These are phyloP conservation scores for Corapipo altera DNA, from an alignment of 2,113 vertebrate genomes.

Conservation along the genomic window DNA sequence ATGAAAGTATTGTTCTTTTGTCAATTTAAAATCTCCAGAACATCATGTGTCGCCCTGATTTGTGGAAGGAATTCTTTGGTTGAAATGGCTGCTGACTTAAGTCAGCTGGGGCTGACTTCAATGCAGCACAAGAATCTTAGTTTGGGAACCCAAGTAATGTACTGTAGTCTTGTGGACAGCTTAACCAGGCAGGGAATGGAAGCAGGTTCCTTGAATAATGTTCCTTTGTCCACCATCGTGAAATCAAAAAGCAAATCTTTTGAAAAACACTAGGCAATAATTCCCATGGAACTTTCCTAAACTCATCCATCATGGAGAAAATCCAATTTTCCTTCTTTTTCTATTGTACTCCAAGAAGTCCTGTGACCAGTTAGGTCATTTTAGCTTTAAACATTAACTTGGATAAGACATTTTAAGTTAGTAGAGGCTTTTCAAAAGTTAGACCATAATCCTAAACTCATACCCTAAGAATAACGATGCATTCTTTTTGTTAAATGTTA, in stretches of 20 bases:
- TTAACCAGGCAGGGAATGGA: not conserved
- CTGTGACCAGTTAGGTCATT: conserved; percentile 50
- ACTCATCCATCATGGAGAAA: conserved; percentile 45
- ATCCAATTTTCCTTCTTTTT: conserved; percentile 55
- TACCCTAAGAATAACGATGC: not conserved
- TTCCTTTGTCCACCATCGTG: conserved; percentile 42
- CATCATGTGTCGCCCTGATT: not conserved
- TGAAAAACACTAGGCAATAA: conserved; percentile 30
- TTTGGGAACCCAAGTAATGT: not conserved
- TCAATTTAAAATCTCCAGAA: not conserved
- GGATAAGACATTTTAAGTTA: conserved; percentile 14
- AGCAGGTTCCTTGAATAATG: conserved; percentile 38
- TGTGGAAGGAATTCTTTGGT: not conserved
- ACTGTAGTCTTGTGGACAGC: conserved; percentile 16
- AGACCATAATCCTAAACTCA: not conserved
- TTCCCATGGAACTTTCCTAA: conserved; percentile 29
- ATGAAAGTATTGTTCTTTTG: not conserved
- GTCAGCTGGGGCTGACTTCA: conserved; percentile 34
- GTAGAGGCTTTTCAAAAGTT: not conserved
- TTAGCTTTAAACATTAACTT: conserved; percentile 36
- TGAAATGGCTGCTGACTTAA: conserved; percentile 13
- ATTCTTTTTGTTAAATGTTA: not conserved
- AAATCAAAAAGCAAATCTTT: conserved; percentile 53
- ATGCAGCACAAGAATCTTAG: not conserved
- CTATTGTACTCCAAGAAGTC: conserved; percentile 32